Percentiles rank a stretch among this genome's conserved stretches.
Evolutionary conservation across 1,140 invertebrate species (phyloP).

Genomic region (Scaptomyza hsui): DNA sequence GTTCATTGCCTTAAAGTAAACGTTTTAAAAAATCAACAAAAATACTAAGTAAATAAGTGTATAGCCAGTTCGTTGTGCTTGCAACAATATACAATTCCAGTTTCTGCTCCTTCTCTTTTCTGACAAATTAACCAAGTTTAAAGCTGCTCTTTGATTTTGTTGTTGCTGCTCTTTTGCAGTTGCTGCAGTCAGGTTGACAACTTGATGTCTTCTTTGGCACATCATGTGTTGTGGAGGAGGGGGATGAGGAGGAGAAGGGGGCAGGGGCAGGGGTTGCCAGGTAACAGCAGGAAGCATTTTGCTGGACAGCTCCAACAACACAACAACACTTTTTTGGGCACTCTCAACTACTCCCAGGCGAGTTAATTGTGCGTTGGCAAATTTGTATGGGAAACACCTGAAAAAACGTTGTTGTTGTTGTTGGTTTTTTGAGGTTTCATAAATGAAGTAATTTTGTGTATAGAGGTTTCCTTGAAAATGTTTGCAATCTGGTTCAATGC

Average conservation of each 20-base stretch:
- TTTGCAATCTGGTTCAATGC: no score
- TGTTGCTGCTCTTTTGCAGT: conserved; percentile 25
- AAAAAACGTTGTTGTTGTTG: conserved; percentile 8
- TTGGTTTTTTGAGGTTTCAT: not conserved
- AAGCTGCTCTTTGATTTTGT: conserved; percentile 43
- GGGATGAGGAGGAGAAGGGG: not conserved
- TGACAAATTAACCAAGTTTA: conserved; percentile 72
- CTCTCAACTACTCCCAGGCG: conserved; percentile 49
- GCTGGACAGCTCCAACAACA: conserved; percentile 13
- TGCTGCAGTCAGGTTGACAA: conserved; percentile 59
- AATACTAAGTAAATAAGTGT: no score
- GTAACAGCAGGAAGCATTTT: conserved; percentile 50
- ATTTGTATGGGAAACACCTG: conserved; percentile 31
- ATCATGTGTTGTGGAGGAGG: conserved; percentile 9
- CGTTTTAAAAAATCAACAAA: no score
- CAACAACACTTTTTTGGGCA: conserved; percentile 14
- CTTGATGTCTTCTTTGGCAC: conserved; percentile 68
- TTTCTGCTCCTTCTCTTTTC: conserved; percentile 16
- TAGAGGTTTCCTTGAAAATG: not conserved
- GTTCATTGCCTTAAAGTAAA: no score
- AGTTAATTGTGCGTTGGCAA: conserved; percentile 72
- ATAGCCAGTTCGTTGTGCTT: not conserved
- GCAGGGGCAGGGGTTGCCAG: not conserved
- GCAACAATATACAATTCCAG: no score
- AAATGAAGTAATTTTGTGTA: not conserved